Evolutionary conservation across 2,113 vertebrate species (phyloP).

Genomic region (Camelus dromedarius): DNA sequence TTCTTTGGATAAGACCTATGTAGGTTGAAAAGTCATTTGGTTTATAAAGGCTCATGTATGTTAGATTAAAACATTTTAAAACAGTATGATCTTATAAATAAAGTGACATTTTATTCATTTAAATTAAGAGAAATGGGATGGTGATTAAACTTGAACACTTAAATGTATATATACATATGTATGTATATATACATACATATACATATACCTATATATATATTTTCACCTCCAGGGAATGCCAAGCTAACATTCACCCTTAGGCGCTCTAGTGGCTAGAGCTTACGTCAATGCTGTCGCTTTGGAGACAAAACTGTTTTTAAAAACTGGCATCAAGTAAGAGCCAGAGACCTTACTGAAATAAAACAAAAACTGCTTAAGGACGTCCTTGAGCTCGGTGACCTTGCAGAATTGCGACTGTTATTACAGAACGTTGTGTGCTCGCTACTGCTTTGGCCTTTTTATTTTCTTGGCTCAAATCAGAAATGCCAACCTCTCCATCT

Average conservation of each 20-base stretch:
- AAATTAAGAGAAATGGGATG: not conserved
- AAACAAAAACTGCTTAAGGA: not conserved
- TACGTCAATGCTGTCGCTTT: not conserved
- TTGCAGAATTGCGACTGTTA: not conserved
- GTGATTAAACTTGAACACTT: conserved; percentile 39
- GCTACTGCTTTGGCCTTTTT: not conserved
- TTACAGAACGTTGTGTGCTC: not conserved
- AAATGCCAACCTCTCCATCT: not conserved
- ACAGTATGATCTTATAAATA: not conserved
- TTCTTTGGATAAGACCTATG: not conserved
- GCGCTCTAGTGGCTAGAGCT: not conserved
- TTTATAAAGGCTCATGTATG: conserved; percentile 19
- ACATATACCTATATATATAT: not conserved
- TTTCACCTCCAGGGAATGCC: not conserved
- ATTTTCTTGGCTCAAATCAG: not conserved
- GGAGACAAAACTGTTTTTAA: not conserved
- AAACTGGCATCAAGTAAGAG: conserved; percentile 15
- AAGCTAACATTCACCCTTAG: not conserved
- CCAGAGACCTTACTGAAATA: not conserved
- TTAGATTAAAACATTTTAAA: conserved; percentile 36
- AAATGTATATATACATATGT: not conserved
- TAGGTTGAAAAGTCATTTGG: not conserved
- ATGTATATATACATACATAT: not conserved
- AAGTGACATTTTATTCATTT: conserved; percentile 16
- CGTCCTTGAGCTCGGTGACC: not conserved